Conservation (phyloP, 2,888 invertebrate genomes). For the Cylindroiulus punctatus region DNA sequence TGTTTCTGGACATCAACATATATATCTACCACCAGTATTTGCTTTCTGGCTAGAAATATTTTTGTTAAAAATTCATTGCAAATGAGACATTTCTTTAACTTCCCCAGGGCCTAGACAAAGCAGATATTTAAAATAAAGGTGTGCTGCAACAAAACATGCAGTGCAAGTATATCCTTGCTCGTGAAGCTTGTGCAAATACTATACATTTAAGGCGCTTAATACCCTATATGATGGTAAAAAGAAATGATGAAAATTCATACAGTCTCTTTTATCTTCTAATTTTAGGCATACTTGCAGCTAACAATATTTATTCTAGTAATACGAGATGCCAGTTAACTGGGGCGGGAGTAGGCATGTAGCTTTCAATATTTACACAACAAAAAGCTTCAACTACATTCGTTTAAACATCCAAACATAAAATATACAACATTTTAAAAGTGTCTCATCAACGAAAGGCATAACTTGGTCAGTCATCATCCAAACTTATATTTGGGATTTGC, state of each 20-base stretch:
- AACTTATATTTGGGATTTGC: slow-evolving; percentile 13
- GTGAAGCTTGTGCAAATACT: slow-evolving; percentile 23
- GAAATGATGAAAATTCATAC: not conserved
- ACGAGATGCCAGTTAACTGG: not conserved
- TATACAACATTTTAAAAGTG: slow-evolving; percentile 44
- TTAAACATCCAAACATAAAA: slow-evolving; percentile 43
- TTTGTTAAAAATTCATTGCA: not conserved
- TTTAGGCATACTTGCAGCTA: not conserved
- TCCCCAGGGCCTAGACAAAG: not conserved
- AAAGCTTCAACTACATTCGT: slow-evolving; percentile 25
- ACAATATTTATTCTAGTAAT: slow-evolving; percentile 1
- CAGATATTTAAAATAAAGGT: not conserved
- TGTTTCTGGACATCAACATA: not conserved
- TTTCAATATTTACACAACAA: slow-evolving; percentile 14
- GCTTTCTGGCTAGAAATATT: not conserved
- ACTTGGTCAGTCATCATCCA: slow-evolving; percentile 36
- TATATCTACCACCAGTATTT: not conserved
- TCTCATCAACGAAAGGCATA: slow-evolving; percentile 40
- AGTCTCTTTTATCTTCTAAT: not conserved
- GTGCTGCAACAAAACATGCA: not conserved
- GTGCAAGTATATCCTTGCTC: not conserved
- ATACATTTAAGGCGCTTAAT: slow-evolving; percentile 26
- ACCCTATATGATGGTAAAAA: not conserved
- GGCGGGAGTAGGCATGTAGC: not conserved
- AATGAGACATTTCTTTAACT: not conserved